Base-by-base conservation (phyloP, 2,888 invertebrate species). In the Sphaerophoria rueppellii region DNA sequence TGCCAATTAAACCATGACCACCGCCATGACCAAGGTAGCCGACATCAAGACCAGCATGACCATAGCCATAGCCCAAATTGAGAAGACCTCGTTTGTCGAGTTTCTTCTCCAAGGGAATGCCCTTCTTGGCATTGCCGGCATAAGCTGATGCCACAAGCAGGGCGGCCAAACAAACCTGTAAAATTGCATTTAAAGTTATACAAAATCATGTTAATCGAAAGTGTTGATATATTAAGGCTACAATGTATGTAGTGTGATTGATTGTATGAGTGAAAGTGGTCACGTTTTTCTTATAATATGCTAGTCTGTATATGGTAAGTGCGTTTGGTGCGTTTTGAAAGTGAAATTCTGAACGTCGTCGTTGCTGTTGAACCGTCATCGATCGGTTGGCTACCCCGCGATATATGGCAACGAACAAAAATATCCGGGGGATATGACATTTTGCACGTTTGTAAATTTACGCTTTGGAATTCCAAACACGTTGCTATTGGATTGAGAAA, bases 61-160 rank as follows among this genome's bases (percentile, higher is more conserved):
- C 96, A 91, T 96, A 96, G 72, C 96, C 96, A 89, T 96, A 96
- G 88, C 96, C 96, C 90, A 96, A 93, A 90, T 95, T 94, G 80
- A 96, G 93, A 88, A 96, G 94, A 88, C 96, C 96, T 88, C 96
- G 95, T 92, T 96, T 96, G 92, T 96, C 95, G 91, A 96, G 94
- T 91, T 96, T 96, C 93, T 96, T 96, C 87, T 95, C 95, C 87
- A 94, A 91, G 74, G 94, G 93, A 88, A 93, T 93, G 88, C 93
- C 93, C 89, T 93, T 93, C 87, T 89, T 89, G 91, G 79, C 93
- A 92, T 95, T 94, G 93, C 94, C 94, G 88, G 94, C 95, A 89
- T 91, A 92, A 86, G 93, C 92, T 87, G 95, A 94, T 91, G 95
- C 95, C 93, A 96, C 95, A 92, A 94, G 93, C 93, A 96, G 94